These are phyloP conservation scores for Chelon auratus DNA, from an alignment of 2,797 vertebrate species.

Conservation along the genomic window DNA sequence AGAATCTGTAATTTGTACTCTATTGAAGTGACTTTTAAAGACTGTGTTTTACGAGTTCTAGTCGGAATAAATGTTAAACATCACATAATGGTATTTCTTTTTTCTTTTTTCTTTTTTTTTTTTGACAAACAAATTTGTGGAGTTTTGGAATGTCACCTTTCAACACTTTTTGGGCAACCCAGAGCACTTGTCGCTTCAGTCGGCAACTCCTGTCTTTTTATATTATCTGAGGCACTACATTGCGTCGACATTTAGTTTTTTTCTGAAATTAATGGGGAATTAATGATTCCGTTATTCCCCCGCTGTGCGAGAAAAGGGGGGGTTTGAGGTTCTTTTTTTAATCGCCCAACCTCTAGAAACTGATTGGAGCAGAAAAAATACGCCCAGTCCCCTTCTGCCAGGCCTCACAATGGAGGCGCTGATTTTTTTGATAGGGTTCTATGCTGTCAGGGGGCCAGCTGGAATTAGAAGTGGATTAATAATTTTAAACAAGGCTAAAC, in stretches of 20 bases:
- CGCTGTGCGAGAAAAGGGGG: constrained; percentile 66
- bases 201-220: constrained; percentile 56
- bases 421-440: constrained; percentile 83
- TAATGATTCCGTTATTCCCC: constrained; percentile 83
- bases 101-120: not conserved
- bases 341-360: constrained; percentile 79
- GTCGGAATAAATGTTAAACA: constrained; percentile 18
- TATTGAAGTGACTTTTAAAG: not conserved
- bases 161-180: constrained; percentile 33
- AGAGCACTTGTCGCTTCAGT: constrained; percentile 75
- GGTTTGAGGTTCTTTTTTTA: constrained; percentile 76
- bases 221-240: constrained; percentile 55
- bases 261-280: constrained; percentile 82
- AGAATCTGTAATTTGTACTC: not conserved
- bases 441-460: constrained; percentile 81
- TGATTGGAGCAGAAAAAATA: constrained; percentile 81
- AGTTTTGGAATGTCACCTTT: constrained; percentile 55
- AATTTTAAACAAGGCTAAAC: constrained; percentile 88
- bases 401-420: constrained; percentile 81
- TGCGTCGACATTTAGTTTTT: constrained; percentile 64
- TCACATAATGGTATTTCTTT: not conserved
- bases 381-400: constrained; percentile 81
- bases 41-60: not conserved
- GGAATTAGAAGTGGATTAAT: constrained; percentile 88
- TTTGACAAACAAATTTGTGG: constrained; percentile 1